These are phyloP conservation scores for Polydrusus cervinus DNA, from an alignment of 2,888 invertebrate genomes.

Conservation along the genomic window DNA sequence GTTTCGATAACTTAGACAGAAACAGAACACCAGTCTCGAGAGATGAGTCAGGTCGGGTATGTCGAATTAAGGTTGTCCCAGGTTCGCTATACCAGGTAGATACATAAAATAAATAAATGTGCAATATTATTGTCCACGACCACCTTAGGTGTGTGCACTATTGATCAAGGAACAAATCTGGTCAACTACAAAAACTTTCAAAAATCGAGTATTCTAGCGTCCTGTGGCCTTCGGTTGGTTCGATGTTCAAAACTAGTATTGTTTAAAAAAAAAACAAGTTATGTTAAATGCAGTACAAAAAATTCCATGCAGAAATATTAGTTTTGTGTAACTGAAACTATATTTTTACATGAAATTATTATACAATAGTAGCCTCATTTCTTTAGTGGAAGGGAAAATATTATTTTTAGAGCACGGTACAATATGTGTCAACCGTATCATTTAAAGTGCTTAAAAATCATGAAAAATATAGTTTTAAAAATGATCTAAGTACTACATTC, in stretches of 20 bases:
- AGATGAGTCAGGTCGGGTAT: too few species aligned
- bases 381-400: too few species aligned
- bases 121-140: neutral
- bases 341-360: conserved; percentile 47
- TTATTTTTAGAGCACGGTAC: neutral
- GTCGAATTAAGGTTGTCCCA: too few species aligned
- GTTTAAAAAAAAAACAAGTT: neutral
- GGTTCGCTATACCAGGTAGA: too few species aligned
- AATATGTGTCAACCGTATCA: neutral
- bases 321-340: conserved; percentile 45
- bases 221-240: too few species aligned
- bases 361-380: neutral
- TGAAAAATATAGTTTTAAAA: conserved; percentile 49
- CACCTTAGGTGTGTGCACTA: neutral
- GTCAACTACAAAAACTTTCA: too few species aligned
- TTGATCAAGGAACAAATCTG: too few species aligned
- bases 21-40: too few species aligned
- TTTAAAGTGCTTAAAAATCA: conserved; percentile 18
- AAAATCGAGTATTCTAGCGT: too few species aligned
- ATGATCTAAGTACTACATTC: conserved; percentile 7
- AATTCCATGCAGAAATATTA: conserved; percentile 53
- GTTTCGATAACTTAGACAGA: too few species aligned
- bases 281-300: conserved; percentile 41
- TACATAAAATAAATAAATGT: too few species aligned
- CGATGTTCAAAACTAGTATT: too few species aligned